A percentile compares a stretch with the other conserved stretches of the same genome.
Conservation (phyloP, 1,140 invertebrate genomes). For the Drosophila micromelanica region DNA sequence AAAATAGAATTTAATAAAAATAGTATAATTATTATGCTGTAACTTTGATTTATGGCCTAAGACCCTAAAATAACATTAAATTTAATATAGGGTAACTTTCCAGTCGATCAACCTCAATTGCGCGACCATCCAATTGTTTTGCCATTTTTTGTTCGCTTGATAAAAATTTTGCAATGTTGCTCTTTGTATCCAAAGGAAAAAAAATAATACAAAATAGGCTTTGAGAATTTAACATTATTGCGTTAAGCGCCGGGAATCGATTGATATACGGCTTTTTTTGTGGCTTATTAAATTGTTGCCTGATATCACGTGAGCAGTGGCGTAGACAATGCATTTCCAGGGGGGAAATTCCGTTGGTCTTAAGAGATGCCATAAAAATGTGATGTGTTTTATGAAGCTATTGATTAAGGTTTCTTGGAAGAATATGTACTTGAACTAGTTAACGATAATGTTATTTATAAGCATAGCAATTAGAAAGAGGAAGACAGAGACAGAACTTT, state of each 20-base stretch:
- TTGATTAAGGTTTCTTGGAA: conserved; percentile 35
- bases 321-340: not conserved
- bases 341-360: not conserved
- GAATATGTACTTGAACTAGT: not conserved
- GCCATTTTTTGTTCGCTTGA: not conserved
- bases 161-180: conserved; percentile 12
- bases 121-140: not conserved
- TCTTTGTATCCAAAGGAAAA: not conserved
- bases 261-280: conserved; percentile 13
- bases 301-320: conserved; percentile 23
- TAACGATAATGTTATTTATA: not conserved
- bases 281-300: conserved; percentile 20
- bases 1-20: no score
- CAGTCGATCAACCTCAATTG: not conserved
- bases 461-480: not conserved
- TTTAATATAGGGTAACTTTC: not conserved
- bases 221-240: conserved; percentile 37
- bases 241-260: conserved; percentile 37
- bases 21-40: no score
- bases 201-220: not conserved
- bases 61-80: no score
- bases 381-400: conserved; percentile 22
- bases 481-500: not conserved
- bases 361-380: not conserved
- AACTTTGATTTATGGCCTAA: no score